phyloP scores from a whole-genome alignment of 1,140 invertebrate species.

The Drosophila fuyamai region DNA sequence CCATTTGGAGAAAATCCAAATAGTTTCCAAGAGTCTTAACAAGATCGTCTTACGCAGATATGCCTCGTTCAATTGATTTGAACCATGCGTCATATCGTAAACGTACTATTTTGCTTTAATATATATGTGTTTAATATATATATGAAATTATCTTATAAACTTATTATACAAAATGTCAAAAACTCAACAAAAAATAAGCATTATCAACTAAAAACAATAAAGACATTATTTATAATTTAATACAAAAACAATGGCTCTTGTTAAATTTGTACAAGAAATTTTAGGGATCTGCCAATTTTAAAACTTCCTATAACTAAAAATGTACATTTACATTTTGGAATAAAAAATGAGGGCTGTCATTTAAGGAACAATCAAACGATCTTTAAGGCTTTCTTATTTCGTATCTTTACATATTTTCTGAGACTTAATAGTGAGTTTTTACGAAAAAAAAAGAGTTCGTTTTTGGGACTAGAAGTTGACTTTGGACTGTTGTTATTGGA shows the following conservation, averaged over 20 bases:
- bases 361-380: conserved; percentile 38
- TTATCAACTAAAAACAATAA: conserved; percentile 41
- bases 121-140: conserved; percentile 39
- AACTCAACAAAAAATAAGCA: conserved; percentile 34
- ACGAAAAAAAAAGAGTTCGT: conserved; percentile 15
- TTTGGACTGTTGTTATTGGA: background rate
- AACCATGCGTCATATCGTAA: background rate
- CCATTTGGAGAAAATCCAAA: conserved; percentile 1
- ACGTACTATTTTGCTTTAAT: background rate
- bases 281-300: background rate
- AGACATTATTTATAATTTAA: conserved; percentile 19
- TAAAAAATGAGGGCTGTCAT: background rate
- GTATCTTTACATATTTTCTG: conserved; percentile 25
- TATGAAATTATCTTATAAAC: conserved; percentile 34
- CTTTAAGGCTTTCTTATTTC: conserved; percentile 29
- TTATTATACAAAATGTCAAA: conserved; percentile 32
- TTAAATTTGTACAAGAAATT: conserved; percentile 12
- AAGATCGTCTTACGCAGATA: background rate
- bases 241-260: conserved; percentile 25
- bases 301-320: conserved; percentile 5
- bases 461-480: background rate
- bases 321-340: conserved; percentile 3
- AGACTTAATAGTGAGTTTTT: background rate
- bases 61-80: conserved; percentile 31
- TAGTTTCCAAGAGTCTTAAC: background rate